These are phyloP conservation scores for Danionella cerebrum DNA, from an alignment of 2,113 vertebrate genomes.

Conservation along the genomic window DNA sequence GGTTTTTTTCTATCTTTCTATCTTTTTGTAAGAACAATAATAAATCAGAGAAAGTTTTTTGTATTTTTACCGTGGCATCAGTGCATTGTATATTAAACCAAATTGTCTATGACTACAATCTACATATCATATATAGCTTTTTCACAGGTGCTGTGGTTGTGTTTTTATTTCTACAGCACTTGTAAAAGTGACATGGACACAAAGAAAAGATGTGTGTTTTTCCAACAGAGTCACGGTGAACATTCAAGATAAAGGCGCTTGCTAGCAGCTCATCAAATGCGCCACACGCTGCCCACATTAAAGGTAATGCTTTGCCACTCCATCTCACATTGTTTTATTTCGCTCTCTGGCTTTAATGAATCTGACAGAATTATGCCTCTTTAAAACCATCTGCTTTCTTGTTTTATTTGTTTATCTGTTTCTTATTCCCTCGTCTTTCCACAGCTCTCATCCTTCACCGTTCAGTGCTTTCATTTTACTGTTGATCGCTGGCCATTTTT, in stretches of 20 bases:
- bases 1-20: too few species aligned
- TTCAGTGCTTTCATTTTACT: slow-evolving; percentile 61
- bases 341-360: slow-evolving; percentile 66
- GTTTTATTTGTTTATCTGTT: slow-evolving; percentile 75
- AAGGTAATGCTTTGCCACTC: slow-evolving; percentile 39
- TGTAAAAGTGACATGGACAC: too few species aligned
- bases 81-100: too few species aligned
- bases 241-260: slow-evolving; percentile 30
- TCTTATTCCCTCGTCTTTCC: slow-evolving; percentile 57
- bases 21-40: too few species aligned
- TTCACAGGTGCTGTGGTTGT: too few species aligned
- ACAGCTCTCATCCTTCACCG: slow-evolving; percentile 36
- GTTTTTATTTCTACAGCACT: too few species aligned
- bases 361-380: slow-evolving; percentile 65
- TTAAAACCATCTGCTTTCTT: slow-evolving; percentile 61
- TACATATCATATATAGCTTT: too few species aligned
- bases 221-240: slow-evolving; percentile 33
- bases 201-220: slow-evolving; percentile 22
- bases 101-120: too few species aligned
- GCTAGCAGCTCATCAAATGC: slow-evolving; percentile 36
- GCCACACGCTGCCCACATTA: slow-evolving; percentile 34
- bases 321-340: slow-evolving; percentile 39
- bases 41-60: too few species aligned
- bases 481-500: slow-evolving; percentile 81
- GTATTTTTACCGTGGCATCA: too few species aligned